Evolutionary conservation across 2,113 vertebrate species (phyloP).

Genomic region (Tympanuchus pallidicinctus): DNA sequence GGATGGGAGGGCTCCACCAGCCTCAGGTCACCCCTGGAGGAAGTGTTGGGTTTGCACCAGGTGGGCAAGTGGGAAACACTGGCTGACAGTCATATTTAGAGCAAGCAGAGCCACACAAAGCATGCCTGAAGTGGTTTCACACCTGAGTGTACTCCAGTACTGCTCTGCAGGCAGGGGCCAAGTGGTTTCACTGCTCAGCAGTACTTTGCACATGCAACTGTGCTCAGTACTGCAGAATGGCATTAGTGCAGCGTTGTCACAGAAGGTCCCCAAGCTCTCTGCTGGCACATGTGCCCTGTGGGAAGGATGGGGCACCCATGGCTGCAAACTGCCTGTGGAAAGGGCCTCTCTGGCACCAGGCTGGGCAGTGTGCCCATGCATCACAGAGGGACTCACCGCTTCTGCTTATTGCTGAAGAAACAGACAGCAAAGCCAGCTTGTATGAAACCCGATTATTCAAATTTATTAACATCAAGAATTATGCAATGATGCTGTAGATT

Average conservation of each 20-base stretch:
- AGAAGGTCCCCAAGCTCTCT: background rate
- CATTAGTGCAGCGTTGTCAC: accelerated
- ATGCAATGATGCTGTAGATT: slow-evolving; percentile 89
- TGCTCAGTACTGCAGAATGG: background rate
- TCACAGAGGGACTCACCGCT: background rate
- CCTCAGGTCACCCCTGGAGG: accelerated
- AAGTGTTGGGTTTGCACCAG: background rate
- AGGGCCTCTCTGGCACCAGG: background rate
- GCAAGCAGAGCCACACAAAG: background rate
- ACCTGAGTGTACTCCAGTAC: accelerated
- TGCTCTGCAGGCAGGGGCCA: background rate
- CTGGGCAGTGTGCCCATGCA: background rate
- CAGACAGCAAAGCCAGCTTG: slow-evolving; percentile 78
- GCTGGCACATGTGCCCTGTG: background rate
- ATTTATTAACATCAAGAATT: slow-evolving; percentile 97
- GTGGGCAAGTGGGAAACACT: background rate
- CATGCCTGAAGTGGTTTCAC: background rate
- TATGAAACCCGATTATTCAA: slow-evolving; percentile 95
- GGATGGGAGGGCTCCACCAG: background rate
- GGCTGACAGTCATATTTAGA: background rate
- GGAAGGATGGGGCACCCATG: accelerated
- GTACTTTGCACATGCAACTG: background rate
- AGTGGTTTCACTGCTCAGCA: background rate
- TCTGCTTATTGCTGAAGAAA: slow-evolving; percentile 63
- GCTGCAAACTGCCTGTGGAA: background rate